Base-by-base conservation (phyloP, 1,140 invertebrate genomes). In the Sinonovacula constricta region DNA sequence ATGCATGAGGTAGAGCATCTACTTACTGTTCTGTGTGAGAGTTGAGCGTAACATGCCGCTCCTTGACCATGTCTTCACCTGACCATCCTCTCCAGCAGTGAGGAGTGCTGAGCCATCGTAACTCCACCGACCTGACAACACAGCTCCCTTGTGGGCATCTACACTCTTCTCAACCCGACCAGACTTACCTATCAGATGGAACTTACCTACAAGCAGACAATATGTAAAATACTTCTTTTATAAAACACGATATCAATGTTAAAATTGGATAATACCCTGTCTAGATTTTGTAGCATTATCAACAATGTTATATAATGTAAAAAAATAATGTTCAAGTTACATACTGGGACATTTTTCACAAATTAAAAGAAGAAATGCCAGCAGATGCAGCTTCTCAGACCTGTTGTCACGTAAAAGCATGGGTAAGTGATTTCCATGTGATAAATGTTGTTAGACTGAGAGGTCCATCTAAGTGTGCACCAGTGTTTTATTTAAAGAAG, bases 61-160 rank as follows among this genome's bases (percentile, higher is more conserved):
- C 33, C 97, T 92, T 3, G 98, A 99, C 98, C 98, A 99, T 72
- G 99, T 95, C 92, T 99, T 99, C 0, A 99, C 94, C 45, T 94
- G 93, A 15, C 98, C 98, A 93, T 99, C 98, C 93, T 99, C 98
- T 1, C 98, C 97, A 87, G 94, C 97, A 96, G 97, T 98, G 2
- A 98, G 91, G 54, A 99, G 92, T 14, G 96, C 96, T 53, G 96
- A 94, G 3, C 97, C 98, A 92, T 99, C 97, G 71, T 94, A 94
- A 91, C 95, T 98, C 98, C 98, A 99, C 87, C 91, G 84, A 1
- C 91, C 90, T 53, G 94, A 93, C 3, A 97, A 92, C 66, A 96
- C 95, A 18, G 97, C 97, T 59, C 94, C 97, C 90, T 95, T 95
- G 89, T 99, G 98, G 54, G 97, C 98, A 60, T 95, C 95, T 0